Percentiles rank a stretch among this genome's conserved stretches.
phyloP scores from a whole-genome alignment of 2,113 vertebrate genomes.

The Hyperopisus bebe region DNA sequence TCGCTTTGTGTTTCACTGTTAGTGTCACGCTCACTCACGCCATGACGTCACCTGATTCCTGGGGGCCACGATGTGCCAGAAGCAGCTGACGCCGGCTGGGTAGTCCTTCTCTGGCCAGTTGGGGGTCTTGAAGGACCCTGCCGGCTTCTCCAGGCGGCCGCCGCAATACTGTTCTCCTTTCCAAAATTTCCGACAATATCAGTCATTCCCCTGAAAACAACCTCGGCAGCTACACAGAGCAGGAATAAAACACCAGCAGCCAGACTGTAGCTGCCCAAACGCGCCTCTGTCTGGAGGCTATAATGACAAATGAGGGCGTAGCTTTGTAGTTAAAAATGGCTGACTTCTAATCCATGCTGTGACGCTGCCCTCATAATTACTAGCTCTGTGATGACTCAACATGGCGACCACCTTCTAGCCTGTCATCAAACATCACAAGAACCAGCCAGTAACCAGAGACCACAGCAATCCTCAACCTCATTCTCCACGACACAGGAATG shows the following conservation, averaged over 20 bases:
- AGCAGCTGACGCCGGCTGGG: slow-evolving; percentile 87
- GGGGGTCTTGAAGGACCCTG: slow-evolving; percentile 85
- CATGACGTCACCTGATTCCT: slow-evolving; percentile 79
- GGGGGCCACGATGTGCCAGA: slow-evolving; percentile 91
- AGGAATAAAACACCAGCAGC: neutral
- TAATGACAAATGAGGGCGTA: neutral
- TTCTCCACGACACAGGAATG: neutral
- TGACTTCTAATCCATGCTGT: slow-evolving; percentile 11
- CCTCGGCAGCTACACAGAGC: neutral
- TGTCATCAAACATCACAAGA: slow-evolving; percentile 19
- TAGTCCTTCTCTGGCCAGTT: slow-evolving; percentile 98
- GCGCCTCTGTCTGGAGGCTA: neutral
- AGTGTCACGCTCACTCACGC: neutral
- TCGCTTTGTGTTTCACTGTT: neutral
- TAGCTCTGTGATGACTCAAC: slow-evolving; percentile 9
- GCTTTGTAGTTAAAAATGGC: neutral
- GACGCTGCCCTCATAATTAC: slow-evolving; percentile 2
- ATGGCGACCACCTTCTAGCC: slow-evolving; percentile 15
- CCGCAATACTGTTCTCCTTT: slow-evolving; percentile 97
- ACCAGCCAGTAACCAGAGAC: neutral
- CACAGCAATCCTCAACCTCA: neutral
- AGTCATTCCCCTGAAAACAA: slow-evolving; percentile 7
- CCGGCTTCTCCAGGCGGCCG: slow-evolving; percentile 76
- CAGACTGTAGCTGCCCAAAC: neutral
- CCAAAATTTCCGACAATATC: neutral